Evolutionary conservation across 2,888 invertebrate genomes (phyloP).

Genomic region (Gisinianus flammeolus): DNA sequence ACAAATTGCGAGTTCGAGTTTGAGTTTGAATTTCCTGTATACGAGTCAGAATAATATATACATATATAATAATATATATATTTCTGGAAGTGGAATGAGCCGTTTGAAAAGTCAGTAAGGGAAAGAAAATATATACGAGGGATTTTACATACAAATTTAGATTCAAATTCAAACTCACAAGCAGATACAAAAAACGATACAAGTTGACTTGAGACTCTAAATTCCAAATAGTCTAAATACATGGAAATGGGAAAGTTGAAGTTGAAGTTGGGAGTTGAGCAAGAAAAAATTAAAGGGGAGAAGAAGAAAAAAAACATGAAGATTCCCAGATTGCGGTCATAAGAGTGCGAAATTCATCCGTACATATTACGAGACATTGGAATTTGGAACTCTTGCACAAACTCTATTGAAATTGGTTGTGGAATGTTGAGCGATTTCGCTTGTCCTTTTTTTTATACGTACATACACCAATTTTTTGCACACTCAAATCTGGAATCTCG

Average conservation of each 20-base stretch:
- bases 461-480: background rate
- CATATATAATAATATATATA: no score
- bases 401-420: no score
- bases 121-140: background rate
- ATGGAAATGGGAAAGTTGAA: background rate
- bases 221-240: background rate
- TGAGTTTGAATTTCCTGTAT: no score
- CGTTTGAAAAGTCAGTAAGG: background rate
- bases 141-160: background rate
- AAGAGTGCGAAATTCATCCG: background rate
- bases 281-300: background rate
- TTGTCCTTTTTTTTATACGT: background rate
- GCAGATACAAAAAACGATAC: background rate
- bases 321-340: constrained; percentile 9
- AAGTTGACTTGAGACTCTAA: background rate
- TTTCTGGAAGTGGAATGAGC: background rate
- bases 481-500: background rate
- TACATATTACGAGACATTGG: background rate
- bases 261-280: background rate
- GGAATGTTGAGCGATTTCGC: no score
- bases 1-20: no score
- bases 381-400: no score
- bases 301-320: constrained; percentile 6
- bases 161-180: background rate
- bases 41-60: no score